A percentile compares a stretch with the other conserved stretches of the same genome.
Conservation (phyloP, 1,140 invertebrate genomes). For the Uloborus diversus region DNA sequence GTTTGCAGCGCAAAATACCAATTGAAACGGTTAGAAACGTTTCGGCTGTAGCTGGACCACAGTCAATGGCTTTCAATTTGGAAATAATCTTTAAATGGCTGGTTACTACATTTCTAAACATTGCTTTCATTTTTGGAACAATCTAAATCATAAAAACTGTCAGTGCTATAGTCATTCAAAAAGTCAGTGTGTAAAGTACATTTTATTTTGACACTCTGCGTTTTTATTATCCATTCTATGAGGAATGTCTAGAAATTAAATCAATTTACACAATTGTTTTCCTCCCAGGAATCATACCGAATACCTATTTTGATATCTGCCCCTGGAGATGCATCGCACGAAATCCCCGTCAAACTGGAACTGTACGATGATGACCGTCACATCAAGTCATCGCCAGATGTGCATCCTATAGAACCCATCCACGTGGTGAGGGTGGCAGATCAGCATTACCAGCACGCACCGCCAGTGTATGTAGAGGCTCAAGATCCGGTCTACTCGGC, state of each 20-base stretch:
- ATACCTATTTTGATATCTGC: constrained; percentile 25
- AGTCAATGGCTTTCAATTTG: too few species aligned
- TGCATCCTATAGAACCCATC: constrained; percentile 34
- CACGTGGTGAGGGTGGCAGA: background rate
- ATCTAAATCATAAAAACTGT: too few species aligned
- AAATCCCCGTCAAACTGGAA: constrained; percentile 17
- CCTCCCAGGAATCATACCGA: constrained; percentile 21
- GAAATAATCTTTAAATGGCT: too few species aligned
- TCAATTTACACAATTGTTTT: background rate
- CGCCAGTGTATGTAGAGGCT: background rate
- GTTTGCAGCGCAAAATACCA: too few species aligned
- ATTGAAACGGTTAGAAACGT: too few species aligned
- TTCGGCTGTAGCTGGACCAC: too few species aligned
- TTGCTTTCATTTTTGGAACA: too few species aligned
- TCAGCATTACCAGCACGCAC: background rate
- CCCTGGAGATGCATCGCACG: background rate
- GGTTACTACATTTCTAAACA: too few species aligned
- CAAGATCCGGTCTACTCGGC: background rate
- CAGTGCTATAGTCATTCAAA: too few species aligned
- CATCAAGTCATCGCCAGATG: constrained; percentile 6
- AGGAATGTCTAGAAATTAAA: background rate
- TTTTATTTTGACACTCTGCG: too few species aligned
- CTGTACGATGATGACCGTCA: constrained; percentile 20
- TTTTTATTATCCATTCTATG: too few species aligned
- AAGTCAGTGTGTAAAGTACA: too few species aligned